A percentile compares a stretch with the other conserved stretches of the same genome.
Evolutionary conservation across 2,888 invertebrate species (phyloP).

Genomic region (Epistrophe grossulariae): DNA sequence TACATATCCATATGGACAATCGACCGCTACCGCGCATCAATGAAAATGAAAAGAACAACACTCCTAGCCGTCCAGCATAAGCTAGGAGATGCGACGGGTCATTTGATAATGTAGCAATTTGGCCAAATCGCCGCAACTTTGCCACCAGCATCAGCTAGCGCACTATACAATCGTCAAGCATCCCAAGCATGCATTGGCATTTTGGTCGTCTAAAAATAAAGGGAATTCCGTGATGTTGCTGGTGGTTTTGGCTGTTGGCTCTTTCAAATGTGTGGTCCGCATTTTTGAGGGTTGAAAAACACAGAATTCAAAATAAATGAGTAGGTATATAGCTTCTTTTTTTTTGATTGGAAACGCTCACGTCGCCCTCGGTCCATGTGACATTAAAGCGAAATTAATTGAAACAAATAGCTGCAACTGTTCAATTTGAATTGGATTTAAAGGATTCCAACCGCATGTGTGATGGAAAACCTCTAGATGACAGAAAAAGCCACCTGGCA

Average conservation of each 20-base stretch:
- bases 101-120: conserved; percentile 74
- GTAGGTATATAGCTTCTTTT: not conserved
- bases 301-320: conserved; percentile 57
- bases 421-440: conserved; percentile 73
- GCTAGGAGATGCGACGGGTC: conserved; percentile 19
- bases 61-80: not conserved
- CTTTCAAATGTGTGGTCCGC: conserved; percentile 43
- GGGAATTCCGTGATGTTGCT: conserved; percentile 60
- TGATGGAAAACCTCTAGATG: conserved; percentile 65
- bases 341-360: conserved; percentile 22
- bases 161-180: conserved; percentile 52
- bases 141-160: conserved; percentile 24
- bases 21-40: not conserved
- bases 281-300: conserved; percentile 64
- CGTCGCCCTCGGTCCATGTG: conserved; percentile 12
- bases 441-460: conserved; percentile 70
- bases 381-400: conserved; percentile 74
- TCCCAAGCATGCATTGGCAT: conserved; percentile 52
- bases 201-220: conserved; percentile 38
- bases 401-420: conserved; percentile 73
- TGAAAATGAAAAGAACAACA: conserved; percentile 2
- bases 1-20: conserved; percentile 29
- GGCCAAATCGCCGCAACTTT: conserved; percentile 63
- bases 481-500: conserved; percentile 67
- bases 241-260: conserved; percentile 45